Evolutionary conservation across 2,888 invertebrate species (phyloP).

Genomic region (Drosophila cyrtoloma): DNA sequence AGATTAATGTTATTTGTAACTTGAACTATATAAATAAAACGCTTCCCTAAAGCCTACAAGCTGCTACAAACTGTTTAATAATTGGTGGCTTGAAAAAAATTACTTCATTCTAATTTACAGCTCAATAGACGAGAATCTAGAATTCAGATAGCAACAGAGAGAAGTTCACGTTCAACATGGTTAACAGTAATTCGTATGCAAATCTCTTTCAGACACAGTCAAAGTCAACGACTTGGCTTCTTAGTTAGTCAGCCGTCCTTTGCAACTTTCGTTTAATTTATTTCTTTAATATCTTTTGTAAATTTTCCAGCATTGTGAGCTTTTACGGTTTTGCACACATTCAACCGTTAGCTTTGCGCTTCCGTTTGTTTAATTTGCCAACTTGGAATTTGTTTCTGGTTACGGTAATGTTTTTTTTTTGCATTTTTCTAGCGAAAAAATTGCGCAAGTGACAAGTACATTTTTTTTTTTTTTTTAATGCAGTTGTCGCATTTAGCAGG

Average conservation of each 20-base stretch:
- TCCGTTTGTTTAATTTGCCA: slow-evolving; percentile 45
- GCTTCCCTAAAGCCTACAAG: background rate
- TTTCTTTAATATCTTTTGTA: background rate
- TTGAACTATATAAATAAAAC: background rate
- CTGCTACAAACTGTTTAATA: background rate
- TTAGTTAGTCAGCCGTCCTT: slow-evolving; percentile 3
- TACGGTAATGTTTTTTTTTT: slow-evolving; percentile 10
- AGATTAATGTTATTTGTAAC: background rate
- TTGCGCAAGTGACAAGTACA: slow-evolving; percentile 56
- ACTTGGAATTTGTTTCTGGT: slow-evolving; percentile 22
- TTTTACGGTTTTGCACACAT: slow-evolving; percentile 29
- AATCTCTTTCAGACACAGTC: slow-evolving; percentile 34
- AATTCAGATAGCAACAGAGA: slow-evolving; percentile 8
- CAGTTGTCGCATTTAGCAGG: slow-evolving; percentile 39
- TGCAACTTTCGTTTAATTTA: slow-evolving; percentile 47
- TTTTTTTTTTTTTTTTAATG: slow-evolving; percentile 14
- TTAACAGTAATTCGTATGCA: slow-evolving; percentile 45
- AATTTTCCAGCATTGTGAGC: slow-evolving; percentile 1
- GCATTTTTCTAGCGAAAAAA: slow-evolving; percentile 30
- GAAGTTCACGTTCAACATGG: slow-evolving; percentile 6
- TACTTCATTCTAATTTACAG: background rate
- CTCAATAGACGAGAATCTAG: no score
- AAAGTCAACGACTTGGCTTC: slow-evolving; percentile 22
- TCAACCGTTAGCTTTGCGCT: slow-evolving; percentile 39
- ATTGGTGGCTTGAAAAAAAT: background rate